Percentiles rank a stretch among this genome's conserved stretches.
Conservation (phyloP, 2,888 invertebrate genomes). For the Pyrochroa serraticornis region DNA sequence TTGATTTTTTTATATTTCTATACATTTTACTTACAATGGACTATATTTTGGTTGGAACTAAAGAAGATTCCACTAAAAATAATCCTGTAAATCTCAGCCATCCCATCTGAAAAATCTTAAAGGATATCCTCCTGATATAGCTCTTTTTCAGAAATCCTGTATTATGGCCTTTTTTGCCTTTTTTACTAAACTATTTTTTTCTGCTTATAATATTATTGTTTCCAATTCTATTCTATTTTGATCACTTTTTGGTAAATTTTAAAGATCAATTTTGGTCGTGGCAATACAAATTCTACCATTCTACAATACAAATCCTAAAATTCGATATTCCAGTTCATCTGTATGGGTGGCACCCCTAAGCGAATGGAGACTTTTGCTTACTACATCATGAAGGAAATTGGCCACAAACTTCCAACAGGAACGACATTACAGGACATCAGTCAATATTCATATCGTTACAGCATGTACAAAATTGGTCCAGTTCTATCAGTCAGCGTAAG, state of each 20-base stretch:
- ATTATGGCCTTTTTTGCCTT: no score
- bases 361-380: conserved; percentile 93
- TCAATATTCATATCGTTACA: conserved; percentile 89
- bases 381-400: conserved; percentile 88
- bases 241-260: no score
- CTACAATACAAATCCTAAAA: background rate
- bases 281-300: background rate
- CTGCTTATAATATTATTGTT: no score
- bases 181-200: no score
- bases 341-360: conserved; percentile 95
- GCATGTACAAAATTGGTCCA: conserved; percentile 94
- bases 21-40: no score
- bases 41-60: no score
- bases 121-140: no score
- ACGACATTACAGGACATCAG: conserved; percentile 88
- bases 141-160: no score
- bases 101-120: no score
- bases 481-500: conserved; percentile 85
- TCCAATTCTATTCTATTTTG: background rate
- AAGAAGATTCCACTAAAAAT: no score
- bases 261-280: background rate
- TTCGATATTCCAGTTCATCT: conserved; percentile 79
- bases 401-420: conserved; percentile 87
- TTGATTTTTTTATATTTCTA: no score
- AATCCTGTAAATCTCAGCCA: no score